Conservation (phyloP, 2,797 vertebrate genomes). For the Microctenopoma lineatum region DNA sequence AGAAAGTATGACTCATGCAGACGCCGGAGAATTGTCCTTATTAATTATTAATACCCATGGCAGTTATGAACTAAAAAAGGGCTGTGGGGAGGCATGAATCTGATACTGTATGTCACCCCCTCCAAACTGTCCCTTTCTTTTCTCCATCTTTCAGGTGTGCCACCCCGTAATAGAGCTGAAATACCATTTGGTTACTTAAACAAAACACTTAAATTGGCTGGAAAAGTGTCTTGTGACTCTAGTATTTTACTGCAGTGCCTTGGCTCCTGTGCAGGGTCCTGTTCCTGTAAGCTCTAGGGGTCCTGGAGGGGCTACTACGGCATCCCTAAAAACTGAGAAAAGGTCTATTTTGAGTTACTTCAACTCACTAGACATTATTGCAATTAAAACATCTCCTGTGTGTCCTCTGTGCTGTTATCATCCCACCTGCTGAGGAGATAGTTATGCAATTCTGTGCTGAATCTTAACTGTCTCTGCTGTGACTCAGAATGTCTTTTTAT, state of each 20-base stretch:
- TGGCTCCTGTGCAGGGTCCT: slow-evolving; percentile 41
- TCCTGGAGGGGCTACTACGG: slow-evolving; percentile 19
- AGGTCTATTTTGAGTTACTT: slow-evolving; percentile 17
- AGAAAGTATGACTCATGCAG: slow-evolving; percentile 76
- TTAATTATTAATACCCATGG: slow-evolving; percentile 76
- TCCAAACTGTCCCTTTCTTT: slow-evolving; percentile 10
- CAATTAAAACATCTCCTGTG: background rate
- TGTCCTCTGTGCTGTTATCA: slow-evolving; percentile 6
- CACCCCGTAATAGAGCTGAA: slow-evolving; percentile 15
- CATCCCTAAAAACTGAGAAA: slow-evolving; percentile 15
- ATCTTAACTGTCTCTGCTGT: slow-evolving; percentile 5
- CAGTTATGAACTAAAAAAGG: slow-evolving; percentile 74
- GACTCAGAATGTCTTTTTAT: slow-evolving; percentile 4
- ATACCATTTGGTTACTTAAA: slow-evolving; percentile 27
- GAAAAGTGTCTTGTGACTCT: slow-evolving; percentile 27
- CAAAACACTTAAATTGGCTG: slow-evolving; percentile 33
- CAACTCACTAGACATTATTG: slow-evolving; percentile 1
- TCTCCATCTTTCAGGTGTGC: background rate
- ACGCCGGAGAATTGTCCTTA: slow-evolving; percentile 73
- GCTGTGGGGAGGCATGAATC: slow-evolving; percentile 28
- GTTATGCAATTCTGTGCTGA: slow-evolving; percentile 20
- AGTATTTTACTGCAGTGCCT: slow-evolving; percentile 54
- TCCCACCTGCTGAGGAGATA: slow-evolving; percentile 38
- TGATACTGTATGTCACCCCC: slow-evolving; percentile 43
- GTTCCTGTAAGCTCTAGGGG: slow-evolving; percentile 49